Base-by-base conservation (phyloP, 2,113 vertebrate genomes). In the Myrmecobius fasciatus region DNA sequence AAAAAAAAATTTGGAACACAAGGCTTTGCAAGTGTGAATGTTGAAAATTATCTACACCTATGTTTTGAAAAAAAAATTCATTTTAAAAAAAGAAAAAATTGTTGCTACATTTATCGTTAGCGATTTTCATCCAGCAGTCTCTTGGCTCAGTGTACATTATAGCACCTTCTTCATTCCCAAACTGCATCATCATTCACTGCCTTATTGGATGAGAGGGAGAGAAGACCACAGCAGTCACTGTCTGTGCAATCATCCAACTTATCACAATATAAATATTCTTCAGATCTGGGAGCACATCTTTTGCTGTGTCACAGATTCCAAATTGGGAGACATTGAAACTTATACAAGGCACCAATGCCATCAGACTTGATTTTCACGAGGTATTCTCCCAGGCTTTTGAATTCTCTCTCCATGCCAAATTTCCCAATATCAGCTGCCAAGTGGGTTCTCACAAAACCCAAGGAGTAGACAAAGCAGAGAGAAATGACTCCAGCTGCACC, bases 281-380 rank as follows among this genome's bases (percentile, higher is more conserved):
- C 53, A 99, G 99, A 97, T 99, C 99, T 0, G 99, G 99, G 12
- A 99, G 98, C 99, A 99, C 99, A 92, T 99, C 99, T 99, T 99
- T 99, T 95, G 99, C 99, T 14, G 99, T 99, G 97, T 99, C 99
- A 93, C 99, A 99, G 95, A 99, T 93, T 11, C 99, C 99, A 7
- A 99, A 99, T 99, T 99, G 91, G 99, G 99, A 99, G 10, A 99
- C 99, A 93, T 97, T 98, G 97, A 99, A 99, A 89, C 99, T 99
- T 94, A 95, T 99, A 99, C 54, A 99, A 97, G 91, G 99, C 99
- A 49, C 98, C 98, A 47, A 99, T 0, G 60, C 99, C 99, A 46
- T 99, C 99, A 0, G 98, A 99, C 96, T 96, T 98, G 96, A 99
- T 99, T 98, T 99, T 99, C 90, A 98, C 96, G 97, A 99, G 98